Conservation (phyloP, 2,113 vertebrate species). For the Cottus gobio region DNA sequence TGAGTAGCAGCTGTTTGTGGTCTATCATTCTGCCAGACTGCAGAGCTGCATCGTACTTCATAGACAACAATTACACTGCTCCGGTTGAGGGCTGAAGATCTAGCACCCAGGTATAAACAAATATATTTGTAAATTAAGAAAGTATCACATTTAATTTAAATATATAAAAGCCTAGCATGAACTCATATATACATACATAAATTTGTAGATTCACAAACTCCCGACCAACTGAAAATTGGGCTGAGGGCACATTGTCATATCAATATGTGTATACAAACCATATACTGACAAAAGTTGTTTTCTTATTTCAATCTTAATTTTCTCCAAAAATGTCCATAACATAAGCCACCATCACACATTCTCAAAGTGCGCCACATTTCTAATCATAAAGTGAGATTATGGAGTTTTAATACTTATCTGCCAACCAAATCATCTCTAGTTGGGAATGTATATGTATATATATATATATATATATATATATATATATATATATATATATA, state of each 20-base stretch:
- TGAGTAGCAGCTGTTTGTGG: slow-evolving; percentile 67
- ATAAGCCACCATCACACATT: neutral
- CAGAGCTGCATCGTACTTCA: slow-evolving; percentile 12
- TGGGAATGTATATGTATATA: neutral
- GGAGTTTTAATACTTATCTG: neutral
- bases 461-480: neutral
- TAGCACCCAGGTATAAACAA: too few relatives aligned
- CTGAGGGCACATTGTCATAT: neutral
- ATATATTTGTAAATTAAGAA: too few relatives aligned
- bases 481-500: neutral
- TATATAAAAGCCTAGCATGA: neutral
- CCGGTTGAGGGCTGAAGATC: neutral
- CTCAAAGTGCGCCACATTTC: neutral
- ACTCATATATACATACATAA: neutral
- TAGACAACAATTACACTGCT: slow-evolving; percentile 27
- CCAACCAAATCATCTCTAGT: neutral
- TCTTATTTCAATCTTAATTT: neutral
- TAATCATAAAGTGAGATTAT: neutral
- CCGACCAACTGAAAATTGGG: neutral
- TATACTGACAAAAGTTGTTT: neutral
- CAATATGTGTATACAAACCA: neutral
- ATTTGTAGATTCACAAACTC: neutral
- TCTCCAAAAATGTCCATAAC: too few relatives aligned
- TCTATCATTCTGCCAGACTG: slow-evolving; percentile 51
- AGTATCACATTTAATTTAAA: too few relatives aligned